Conservation (phyloP, 2,797 vertebrate species). For the Pterois miles region DNA sequence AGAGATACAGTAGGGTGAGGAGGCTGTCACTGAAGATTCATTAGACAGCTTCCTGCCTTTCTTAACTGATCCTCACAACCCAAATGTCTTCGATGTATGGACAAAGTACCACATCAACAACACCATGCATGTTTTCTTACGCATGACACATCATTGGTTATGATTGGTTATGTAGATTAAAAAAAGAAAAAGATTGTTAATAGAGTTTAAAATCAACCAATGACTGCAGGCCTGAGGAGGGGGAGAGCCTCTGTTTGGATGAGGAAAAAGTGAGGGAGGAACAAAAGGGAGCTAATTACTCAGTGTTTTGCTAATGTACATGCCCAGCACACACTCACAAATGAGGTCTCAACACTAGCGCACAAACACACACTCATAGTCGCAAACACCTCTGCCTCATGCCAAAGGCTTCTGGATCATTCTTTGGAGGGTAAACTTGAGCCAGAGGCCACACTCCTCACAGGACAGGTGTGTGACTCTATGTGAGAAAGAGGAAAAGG, state of each 20-base stretch:
- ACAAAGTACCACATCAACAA: constrained; percentile 71
- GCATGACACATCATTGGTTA: constrained; percentile 68
- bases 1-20: constrained; percentile 37
- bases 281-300: constrained; percentile 44
- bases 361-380: constrained; percentile 22
- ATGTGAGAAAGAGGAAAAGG: not conserved
- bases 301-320: constrained; percentile 73
- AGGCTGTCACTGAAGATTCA: not conserved
- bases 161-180: constrained; percentile 52
- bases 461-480: constrained; percentile 10
- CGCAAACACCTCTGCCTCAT: constrained; percentile 45
- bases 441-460: not conserved
- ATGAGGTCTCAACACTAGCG: constrained; percentile 1
- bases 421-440: constrained; percentile 4
- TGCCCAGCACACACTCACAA: constrained; percentile 49
- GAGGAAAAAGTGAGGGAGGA: constrained; percentile 39
- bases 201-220: constrained; percentile 59
- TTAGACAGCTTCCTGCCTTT: constrained; percentile 4
- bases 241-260: constrained; percentile 42
- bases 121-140: constrained; percentile 74
- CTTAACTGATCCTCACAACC: not conserved
- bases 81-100: constrained; percentile 44
- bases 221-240: constrained; percentile 55
- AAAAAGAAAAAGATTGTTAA: constrained; percentile 31
- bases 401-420: constrained; percentile 21